A percentile compares a stretch with the other conserved stretches of the same genome.
phyloP scores from a whole-genome alignment of 2,888 invertebrate species.

The Ophion obscuratus region DNA sequence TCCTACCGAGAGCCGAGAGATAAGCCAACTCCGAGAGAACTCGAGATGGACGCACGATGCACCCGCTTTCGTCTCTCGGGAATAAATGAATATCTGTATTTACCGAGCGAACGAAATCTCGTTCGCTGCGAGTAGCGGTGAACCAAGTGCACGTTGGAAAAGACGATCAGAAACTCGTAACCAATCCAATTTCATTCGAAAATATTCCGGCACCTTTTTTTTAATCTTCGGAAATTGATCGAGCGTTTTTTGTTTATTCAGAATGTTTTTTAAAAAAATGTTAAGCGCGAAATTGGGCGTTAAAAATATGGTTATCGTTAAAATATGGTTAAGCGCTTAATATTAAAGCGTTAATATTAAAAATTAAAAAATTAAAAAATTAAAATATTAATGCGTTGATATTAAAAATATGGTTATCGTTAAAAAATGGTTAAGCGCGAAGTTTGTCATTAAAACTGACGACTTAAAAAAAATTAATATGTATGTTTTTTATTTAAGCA shows the following conservation, averaged over 20 bases:
- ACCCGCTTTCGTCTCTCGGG: conserved; percentile 9
- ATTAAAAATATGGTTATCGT: too few species aligned
- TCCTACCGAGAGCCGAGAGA: conserved; percentile 50
- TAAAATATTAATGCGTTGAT: too few species aligned
- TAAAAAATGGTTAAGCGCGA: not conserved
- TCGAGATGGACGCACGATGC: conserved; percentile 46
- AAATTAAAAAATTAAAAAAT: too few species aligned
- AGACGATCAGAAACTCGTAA: not conserved
- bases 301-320: too few species aligned
- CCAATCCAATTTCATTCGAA: not conserved
- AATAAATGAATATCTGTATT: conserved; percentile 16
- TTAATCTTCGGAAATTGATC: not conserved
- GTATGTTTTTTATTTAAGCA: too few species aligned
- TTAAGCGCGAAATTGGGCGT: too few species aligned
- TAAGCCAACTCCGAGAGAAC: conserved; percentile 51
- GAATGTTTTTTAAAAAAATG: not conserved
- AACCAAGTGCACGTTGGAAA: conserved; percentile 4
- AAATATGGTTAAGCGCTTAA: too few species aligned
- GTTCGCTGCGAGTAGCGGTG: not conserved
- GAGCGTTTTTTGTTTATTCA: not conserved
- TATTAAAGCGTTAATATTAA: too few species aligned
- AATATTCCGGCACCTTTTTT: not conserved
- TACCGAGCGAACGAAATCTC: conserved; percentile 18
- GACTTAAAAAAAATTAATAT: too few species aligned
- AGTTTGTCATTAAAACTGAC: too few species aligned